These are phyloP conservation scores for Phrynocephalus guinanensis DNA, from an alignment of 2,797 vertebrate species.

Conservation along the genomic window DNA sequence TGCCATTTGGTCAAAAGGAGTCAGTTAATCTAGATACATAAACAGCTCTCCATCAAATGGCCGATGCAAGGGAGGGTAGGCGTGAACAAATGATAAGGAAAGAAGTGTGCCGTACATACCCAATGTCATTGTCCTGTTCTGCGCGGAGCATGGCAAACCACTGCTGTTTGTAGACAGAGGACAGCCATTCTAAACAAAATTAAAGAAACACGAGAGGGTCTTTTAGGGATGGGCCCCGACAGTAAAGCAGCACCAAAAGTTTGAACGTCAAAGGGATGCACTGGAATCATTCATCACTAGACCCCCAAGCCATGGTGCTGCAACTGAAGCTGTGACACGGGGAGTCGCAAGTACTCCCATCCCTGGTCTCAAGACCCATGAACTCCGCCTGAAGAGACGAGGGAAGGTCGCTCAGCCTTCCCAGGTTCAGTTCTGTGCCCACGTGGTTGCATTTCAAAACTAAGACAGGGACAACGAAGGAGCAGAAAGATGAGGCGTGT, in stretches of 20 bases:
- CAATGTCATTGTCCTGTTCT: conserved; percentile 95
- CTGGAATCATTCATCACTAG: not conserved
- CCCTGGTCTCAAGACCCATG: too few species aligned
- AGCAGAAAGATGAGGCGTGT: not conserved
- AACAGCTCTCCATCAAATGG: not conserved
- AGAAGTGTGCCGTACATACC: conserved; percentile 81
- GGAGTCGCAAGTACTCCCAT: too few species aligned
- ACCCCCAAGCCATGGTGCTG: not conserved
- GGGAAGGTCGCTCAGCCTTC: not conserved
- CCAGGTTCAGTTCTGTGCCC: not conserved
- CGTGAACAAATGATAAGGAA: not conserved
- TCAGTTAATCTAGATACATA: not conserved
- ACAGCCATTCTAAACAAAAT: conserved; percentile 88
- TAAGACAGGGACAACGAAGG: accelerated
- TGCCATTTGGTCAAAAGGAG: accelerated
- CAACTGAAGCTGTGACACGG: not conserved
- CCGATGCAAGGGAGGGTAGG: conserved; percentile 11
- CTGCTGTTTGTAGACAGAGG: conserved; percentile 93
- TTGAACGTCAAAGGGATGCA: not conserved
- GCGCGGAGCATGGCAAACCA: conserved; percentile 98
- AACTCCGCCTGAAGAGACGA: not conserved
- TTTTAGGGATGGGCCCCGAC: not conserved
- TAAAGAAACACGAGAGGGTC: conserved; percentile 37
- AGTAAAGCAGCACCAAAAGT: not conserved
- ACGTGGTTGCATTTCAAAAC: not conserved